phyloP scores from a whole-genome alignment of 2,113 vertebrate species.

The Psettodes erumei region DNA sequence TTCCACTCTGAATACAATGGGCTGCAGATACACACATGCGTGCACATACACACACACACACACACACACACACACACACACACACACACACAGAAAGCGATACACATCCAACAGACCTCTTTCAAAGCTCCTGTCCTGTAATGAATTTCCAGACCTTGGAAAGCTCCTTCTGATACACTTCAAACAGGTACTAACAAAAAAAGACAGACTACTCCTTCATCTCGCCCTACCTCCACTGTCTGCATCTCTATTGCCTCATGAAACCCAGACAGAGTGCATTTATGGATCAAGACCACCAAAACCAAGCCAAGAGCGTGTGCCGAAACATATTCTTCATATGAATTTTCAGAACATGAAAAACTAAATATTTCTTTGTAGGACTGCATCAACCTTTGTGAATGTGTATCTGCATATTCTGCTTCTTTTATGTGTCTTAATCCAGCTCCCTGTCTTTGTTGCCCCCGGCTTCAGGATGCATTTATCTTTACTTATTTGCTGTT shows the following conservation, averaged over 20 bases:
- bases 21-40: slow-evolving; percentile 54
- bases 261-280: slow-evolving; percentile 60
- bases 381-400: not conserved
- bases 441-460: slow-evolving; percentile 8
- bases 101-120: slow-evolving; percentile 69
- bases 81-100: slow-evolving; percentile 25
- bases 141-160: slow-evolving; percentile 86
- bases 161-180: slow-evolving; percentile 84
- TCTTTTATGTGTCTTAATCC: not conserved
- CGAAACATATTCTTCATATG: slow-evolving; percentile 30
- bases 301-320: not conserved
- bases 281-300: slow-evolving; percentile 54
- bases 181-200: slow-evolving; percentile 80
- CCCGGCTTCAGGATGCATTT: slow-evolving; percentile 26
- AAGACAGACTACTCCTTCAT: slow-evolving; percentile 71
- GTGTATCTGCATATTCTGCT: slow-evolving; percentile 3
- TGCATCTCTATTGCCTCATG: slow-evolving; percentile 52
- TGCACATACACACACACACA: slow-evolving; percentile 45
- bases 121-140: slow-evolving; percentile 82
- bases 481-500: slow-evolving; percentile 67
- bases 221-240: slow-evolving; percentile 62
- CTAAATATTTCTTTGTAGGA: slow-evolving; percentile 12
- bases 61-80: slow-evolving; percentile 39
- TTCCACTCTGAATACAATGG: slow-evolving; percentile 83
- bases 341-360: slow-evolving; percentile 43